phyloP scores from a whole-genome alignment of 1,140 invertebrate genomes.

The Hermatobates lingyangjiaoensis region DNA sequence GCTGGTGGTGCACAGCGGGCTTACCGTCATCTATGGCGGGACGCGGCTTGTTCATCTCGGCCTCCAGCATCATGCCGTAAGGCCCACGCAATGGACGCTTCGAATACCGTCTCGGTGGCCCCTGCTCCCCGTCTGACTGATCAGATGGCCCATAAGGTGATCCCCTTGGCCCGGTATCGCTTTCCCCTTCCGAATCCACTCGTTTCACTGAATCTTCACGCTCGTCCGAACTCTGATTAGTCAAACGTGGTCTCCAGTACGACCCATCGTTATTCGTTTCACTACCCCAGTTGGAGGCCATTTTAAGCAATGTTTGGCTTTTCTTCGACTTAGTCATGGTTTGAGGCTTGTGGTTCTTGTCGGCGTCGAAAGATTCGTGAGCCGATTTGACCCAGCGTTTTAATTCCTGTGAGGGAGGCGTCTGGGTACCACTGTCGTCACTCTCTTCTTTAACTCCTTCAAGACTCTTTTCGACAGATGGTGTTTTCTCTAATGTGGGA shows the following conservation, averaged over 20 bases:
- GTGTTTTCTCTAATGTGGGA: constrained; percentile 20
- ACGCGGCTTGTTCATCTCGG: constrained; percentile 54
- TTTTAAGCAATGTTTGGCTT: too few relatives aligned
- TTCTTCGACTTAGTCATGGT: background rate
- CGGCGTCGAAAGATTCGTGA: background rate
- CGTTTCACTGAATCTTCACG: constrained; percentile 36
- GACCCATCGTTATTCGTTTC: background rate
- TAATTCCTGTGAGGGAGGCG: background rate
- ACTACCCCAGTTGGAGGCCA: constrained; percentile 10
- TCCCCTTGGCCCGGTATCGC: constrained; percentile 22
- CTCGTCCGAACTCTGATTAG: constrained; percentile 50
- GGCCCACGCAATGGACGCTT: constrained; percentile 56
- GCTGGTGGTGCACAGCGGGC: constrained; percentile 37
- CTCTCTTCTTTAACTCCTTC: constrained; percentile 31
- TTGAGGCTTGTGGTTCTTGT: background rate
- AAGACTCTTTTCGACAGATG: constrained; percentile 18
- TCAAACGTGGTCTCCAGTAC: constrained; percentile 28
- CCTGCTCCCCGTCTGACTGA: constrained; percentile 31
- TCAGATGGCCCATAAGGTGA: constrained; percentile 26
- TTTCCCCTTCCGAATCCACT: constrained; percentile 36
- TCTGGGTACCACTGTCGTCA: constrained; percentile 17
- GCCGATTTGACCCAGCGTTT: background rate
- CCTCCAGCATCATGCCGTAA: constrained; percentile 65
- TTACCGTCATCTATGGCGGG: constrained; percentile 18
- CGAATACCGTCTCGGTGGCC: constrained; percentile 34